Conservation (phyloP, 2,113 vertebrate genomes). For the Cacatua alba region DNA sequence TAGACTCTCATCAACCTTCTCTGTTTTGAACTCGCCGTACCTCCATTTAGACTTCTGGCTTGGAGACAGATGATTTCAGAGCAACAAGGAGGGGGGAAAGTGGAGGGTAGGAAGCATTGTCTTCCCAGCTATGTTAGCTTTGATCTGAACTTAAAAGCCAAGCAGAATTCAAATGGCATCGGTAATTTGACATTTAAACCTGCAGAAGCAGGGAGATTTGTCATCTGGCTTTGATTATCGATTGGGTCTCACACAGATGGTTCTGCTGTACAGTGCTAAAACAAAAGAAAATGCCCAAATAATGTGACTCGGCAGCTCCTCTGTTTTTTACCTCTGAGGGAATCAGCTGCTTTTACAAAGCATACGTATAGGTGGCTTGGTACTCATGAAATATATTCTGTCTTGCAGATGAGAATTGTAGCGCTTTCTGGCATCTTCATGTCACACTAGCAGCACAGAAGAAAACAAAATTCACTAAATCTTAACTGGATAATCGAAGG, state of each 20-base stretch:
- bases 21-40: conserved; percentile 48
- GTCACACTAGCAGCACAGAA: background rate
- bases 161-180: background rate
- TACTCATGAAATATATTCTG: background rate
- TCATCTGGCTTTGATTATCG: conserved; percentile 29
- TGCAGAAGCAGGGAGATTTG: background rate
- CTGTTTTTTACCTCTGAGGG: background rate
- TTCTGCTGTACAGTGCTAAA: background rate
- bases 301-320: background rate
- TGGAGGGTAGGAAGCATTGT: background rate
- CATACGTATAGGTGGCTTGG: background rate
- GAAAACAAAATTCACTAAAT: background rate
- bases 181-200: conserved; percentile 15
- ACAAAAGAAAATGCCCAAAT: background rate
- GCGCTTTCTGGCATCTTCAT: background rate
- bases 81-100: background rate
- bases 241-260: background rate
- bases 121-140: conserved; percentile 21
- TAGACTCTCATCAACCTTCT: background rate
- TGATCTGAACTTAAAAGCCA: background rate
- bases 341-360: background rate
- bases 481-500: background rate
- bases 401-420: background rate
- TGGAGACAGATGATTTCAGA: conserved; percentile 45
- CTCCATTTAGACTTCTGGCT: conserved; percentile 21